A percentile compares a stretch with the other conserved stretches of the same genome.
Conservation (phyloP, 2,797 vertebrate genomes). For the Kryptopterus vitreolus region DNA sequence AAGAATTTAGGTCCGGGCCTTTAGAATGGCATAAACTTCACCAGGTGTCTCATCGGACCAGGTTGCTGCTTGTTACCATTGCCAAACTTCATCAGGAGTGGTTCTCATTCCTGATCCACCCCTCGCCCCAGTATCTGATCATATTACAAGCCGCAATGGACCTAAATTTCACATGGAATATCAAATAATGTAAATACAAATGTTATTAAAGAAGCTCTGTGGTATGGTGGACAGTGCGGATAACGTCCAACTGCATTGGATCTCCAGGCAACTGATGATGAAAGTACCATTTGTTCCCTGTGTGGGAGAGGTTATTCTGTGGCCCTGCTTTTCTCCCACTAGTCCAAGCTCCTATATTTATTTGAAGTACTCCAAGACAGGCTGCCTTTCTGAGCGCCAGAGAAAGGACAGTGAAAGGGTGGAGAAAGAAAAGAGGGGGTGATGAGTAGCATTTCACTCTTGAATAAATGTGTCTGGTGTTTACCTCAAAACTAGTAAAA, state of each 20-base stretch:
- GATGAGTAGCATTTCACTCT: constrained; percentile 13
- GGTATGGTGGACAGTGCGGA: constrained; percentile 4
- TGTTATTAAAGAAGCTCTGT: background rate
- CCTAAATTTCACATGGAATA: background rate
- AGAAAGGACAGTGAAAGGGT: background rate
- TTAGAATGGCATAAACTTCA: too few species aligned
- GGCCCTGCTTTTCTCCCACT: constrained; percentile 34
- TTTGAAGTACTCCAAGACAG: constrained; percentile 25
- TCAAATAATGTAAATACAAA: background rate
- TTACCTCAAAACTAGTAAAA: background rate
- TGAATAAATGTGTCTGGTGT: constrained; percentile 25
- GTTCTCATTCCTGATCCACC: too few species aligned
- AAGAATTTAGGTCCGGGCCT: too few species aligned
- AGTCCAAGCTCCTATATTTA: constrained; percentile 16
- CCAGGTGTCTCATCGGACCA: too few species aligned
- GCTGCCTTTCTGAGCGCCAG: constrained; percentile 20
- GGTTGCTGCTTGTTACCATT: too few species aligned
- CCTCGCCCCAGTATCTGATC: too few species aligned
- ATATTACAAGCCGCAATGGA: background rate
- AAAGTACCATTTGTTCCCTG: constrained; percentile 46
- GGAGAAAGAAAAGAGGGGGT: background rate
- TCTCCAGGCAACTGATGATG: constrained; percentile 25
- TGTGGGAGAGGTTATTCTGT: constrained; percentile 56
- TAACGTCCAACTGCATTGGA: background rate
- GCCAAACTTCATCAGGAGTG: too few species aligned